Evolutionary conservation across 2,888 invertebrate species (phyloP).

Genomic region (Athrips mouffetella): DNA sequence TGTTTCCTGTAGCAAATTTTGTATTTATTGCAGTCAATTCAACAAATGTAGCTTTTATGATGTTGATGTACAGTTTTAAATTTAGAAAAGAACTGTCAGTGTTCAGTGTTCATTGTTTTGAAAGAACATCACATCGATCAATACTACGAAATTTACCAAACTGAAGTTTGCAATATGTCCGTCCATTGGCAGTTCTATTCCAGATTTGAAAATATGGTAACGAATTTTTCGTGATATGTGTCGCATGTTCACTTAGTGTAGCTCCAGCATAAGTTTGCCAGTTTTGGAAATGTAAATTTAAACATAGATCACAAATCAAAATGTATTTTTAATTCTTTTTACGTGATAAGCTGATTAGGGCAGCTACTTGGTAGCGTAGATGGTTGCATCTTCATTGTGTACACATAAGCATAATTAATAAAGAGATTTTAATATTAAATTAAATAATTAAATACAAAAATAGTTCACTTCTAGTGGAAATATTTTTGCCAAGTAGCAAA

Average conservation of each 20-base stretch:
- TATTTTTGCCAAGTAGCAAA: slow-evolving; percentile 78
- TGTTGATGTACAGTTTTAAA: slow-evolving; percentile 36
- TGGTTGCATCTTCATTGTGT: slow-evolving; percentile 65
- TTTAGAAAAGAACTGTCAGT: neutral
- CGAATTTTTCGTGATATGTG: slow-evolving; percentile 43
- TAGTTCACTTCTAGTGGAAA: slow-evolving; percentile 75
- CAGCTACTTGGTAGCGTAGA: slow-evolving; percentile 70
- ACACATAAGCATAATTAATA: slow-evolving; percentile 62
- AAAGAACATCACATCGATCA: neutral
- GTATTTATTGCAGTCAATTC: slow-evolving; percentile 73
- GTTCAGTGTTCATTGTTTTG: neutral
- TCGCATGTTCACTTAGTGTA: slow-evolving; percentile 56
- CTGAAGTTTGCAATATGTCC: neutral
- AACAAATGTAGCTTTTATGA: slow-evolving; percentile 62
- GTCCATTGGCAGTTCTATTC: neutral
- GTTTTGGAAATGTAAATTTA: slow-evolving; percentile 52
- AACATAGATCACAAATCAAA: slow-evolving; percentile 61
- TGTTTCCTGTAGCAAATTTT: slow-evolving; percentile 55
- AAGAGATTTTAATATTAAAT: slow-evolving; percentile 76
- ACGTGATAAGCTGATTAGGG: slow-evolving; percentile 61
- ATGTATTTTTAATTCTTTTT: slow-evolving; percentile 62
- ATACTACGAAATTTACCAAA: neutral
- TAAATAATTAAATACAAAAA: slow-evolving; percentile 58
- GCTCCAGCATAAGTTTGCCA: slow-evolving; percentile 54
- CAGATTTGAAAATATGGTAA: slow-evolving; percentile 30